Base-by-base conservation (phyloP, 1,140 invertebrate species). In the Tribolium madens region DNA sequence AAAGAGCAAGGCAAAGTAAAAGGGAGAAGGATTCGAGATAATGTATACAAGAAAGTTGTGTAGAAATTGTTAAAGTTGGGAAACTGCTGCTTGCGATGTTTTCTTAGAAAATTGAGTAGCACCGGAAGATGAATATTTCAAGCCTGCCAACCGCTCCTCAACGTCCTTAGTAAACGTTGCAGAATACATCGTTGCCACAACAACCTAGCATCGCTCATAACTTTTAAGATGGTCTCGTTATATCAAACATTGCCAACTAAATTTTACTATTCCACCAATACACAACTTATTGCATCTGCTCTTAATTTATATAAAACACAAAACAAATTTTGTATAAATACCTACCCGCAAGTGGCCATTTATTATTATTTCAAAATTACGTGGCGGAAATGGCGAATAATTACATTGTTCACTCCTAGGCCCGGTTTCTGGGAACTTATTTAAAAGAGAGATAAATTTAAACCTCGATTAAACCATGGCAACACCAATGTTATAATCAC, bases 21-120 rank as follows among this genome's bases (percentile, higher is more conserved):
- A 78, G 69, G 69, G 52, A 73, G 21, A 73, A 75, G 73, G 68
- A 77, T 47, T 69, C 48, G 73, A 78, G 77, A 80, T 80, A 80
- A 80, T 80, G 75, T 80, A 80, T 80, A 80, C 79, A 78, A 76
- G 77, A 80, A 80, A 80, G 79, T 80, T 80, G 73, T 75, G 77
- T 80, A 73, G 79, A 80, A 80, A 80, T 80, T 80, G 79, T 80
- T 76, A 80, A 80, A 80, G 79, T 80, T 80, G 64, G 52, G 77
- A 80, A 80, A 80, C 79, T 80, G 79, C 77, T 80, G 77, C 79
- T 76, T 80, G 79, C 77, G 77, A 80, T 80, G 79, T 80, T 80
- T 80, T 80, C 79, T 80, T 80, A 78, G 68, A 80, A 78, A 80
- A 80, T 80, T 80, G 77, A 78, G 74, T 80, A 80, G 74, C 79